phyloP scores from a whole-genome alignment of 1,140 invertebrate species.

The Mizuhopecten yessoensis region DNA sequence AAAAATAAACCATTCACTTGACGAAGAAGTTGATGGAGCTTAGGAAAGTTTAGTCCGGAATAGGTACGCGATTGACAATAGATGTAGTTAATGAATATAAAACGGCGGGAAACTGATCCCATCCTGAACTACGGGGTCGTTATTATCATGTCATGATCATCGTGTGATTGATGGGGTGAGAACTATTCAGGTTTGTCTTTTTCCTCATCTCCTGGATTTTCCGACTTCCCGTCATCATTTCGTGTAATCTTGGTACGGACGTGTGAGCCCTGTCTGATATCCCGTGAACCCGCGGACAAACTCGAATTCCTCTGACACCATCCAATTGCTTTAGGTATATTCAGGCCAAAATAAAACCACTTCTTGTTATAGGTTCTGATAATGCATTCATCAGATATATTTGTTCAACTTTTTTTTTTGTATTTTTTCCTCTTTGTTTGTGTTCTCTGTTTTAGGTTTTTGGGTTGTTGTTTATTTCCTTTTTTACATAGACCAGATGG shows the following conservation, averaged over 20 bases:
- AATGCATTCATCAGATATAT: no score
- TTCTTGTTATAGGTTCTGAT: no score
- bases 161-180: slow-evolving; percentile 20
- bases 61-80: not conserved
- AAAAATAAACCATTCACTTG: no score
- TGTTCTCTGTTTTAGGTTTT: no score
- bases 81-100: slow-evolving; percentile 29
- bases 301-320: not conserved
- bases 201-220: slow-evolving; percentile 10
- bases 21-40: no score
- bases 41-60: not conserved
- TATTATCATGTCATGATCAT: not conserved
- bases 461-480: no score
- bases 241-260: not conserved
- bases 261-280: not conserved
- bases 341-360: no score
- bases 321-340: not conserved
- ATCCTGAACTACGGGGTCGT: slow-evolving; percentile 22
- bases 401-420: no score
- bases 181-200: not conserved
- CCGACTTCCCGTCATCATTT: not conserved
- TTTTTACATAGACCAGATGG: no score
- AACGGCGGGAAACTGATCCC: slow-evolving; percentile 36
- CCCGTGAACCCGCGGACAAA: not conserved
- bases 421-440: no score